Conservation (phyloP, 37 sponge, comb jelly and placozoan species). For the Geodia barretti region DNA sequence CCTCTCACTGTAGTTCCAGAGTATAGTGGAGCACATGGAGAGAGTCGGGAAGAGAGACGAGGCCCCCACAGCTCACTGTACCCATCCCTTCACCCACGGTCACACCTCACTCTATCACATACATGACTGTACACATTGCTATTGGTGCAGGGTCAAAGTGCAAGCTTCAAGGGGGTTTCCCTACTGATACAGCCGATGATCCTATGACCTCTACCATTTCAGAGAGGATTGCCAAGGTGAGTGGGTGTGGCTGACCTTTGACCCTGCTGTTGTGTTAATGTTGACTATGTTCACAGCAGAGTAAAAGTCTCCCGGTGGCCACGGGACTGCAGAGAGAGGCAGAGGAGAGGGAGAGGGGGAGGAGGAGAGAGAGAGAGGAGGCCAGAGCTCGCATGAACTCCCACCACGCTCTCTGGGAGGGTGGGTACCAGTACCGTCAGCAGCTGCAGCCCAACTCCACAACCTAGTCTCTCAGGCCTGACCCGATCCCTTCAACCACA, state of each 20-base stretch:
- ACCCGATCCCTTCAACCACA: no score
- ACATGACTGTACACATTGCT: no score
- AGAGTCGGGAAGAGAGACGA: background rate
- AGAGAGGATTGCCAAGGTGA: no score
- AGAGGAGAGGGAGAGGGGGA: slow-evolving; percentile 27
- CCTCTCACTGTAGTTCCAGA: background rate
- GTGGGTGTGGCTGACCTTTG: no score
- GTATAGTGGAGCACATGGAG: slow-evolving; percentile 6
- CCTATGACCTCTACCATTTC: no score
- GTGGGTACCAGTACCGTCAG: background rate
- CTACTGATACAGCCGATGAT: no score
- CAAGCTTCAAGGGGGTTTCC: no score
- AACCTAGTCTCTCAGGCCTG: no score
- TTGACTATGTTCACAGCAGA: background rate
- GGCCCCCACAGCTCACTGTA: background rate
- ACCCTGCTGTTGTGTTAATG: no score
- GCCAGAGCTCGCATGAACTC: background rate
- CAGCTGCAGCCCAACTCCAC: no score
- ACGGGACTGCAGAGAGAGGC: slow-evolving; percentile 56
- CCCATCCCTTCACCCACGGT: background rate
- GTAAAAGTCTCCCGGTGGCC: background rate
- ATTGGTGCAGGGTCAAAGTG: no score
- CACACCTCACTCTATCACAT: no score
- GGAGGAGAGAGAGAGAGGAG: background rate
- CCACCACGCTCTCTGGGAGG: background rate